Evolutionary conservation across 1,140 invertebrate species (phyloP).

Genomic region (Lycorma delicatula): DNA sequence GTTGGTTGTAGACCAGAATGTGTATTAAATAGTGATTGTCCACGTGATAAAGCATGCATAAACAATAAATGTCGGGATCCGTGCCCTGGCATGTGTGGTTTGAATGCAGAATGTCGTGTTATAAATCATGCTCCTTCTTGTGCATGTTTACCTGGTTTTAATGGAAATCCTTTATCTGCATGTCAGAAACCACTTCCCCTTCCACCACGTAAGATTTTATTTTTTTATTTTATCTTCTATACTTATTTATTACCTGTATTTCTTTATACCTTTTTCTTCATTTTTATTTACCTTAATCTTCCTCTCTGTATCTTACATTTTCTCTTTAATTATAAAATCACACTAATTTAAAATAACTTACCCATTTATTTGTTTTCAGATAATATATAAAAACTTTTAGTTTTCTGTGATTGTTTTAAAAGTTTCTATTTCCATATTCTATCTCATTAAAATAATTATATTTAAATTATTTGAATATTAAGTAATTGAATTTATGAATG

Average conservation of each 20-base stretch:
- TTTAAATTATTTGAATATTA: too few species aligned
- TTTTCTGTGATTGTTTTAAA: too few species aligned
- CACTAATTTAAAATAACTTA: too few species aligned
- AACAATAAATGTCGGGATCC: slow-evolving; percentile 60
- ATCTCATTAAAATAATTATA: too few species aligned
- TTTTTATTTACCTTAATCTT: slow-evolving; percentile 3
- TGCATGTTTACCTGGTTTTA: slow-evolving; percentile 53
- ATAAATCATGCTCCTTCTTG: slow-evolving; percentile 68
- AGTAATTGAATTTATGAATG: too few species aligned
- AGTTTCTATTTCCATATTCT: too few species aligned
- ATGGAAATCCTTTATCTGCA: slow-evolving; percentile 58
- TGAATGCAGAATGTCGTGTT: slow-evolving; percentile 60
- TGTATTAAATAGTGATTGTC: slow-evolving; percentile 62
- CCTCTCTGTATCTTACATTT: too few species aligned
- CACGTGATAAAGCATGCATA: slow-evolving; percentile 58
- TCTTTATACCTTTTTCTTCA: slow-evolving; percentile 4
- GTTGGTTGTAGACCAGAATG: slow-evolving; percentile 48
- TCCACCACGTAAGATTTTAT: slow-evolving; percentile 21
- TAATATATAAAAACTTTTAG: too few species aligned
- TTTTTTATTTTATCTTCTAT: background rate
- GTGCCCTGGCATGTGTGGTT: slow-evolving; percentile 59
- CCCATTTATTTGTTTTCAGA: too few species aligned
- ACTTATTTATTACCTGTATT: background rate
- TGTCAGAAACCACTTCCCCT: slow-evolving; percentile 38
- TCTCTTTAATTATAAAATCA: too few species aligned